These are phyloP conservation scores for Griposia aprilina DNA, from an alignment of 2,888 invertebrate genomes.

Conservation along the genomic window DNA sequence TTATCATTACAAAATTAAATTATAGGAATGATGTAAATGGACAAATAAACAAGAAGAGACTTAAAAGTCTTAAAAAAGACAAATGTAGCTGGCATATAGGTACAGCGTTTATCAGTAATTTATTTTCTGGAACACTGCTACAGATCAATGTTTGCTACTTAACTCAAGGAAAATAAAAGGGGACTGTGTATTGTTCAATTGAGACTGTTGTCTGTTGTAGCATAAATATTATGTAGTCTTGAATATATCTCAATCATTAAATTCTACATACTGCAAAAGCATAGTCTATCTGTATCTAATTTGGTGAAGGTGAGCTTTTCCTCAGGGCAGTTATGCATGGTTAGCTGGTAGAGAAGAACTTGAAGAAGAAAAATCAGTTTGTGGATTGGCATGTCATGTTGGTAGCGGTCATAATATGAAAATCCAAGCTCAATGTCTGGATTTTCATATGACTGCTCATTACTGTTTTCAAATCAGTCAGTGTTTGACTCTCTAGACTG, in stretches of 20 bases:
- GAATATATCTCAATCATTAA: conserved; percentile 16
- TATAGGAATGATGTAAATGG: conserved; percentile 1
- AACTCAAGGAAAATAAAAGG: conserved; percentile 38
- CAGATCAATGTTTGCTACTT: conserved; percentile 25
- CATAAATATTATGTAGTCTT: conserved; percentile 11
- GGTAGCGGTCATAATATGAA: too few relatives aligned
- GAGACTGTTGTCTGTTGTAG: conserved; percentile 20
- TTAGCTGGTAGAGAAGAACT: background rate
- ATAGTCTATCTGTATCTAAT: conserved; percentile 14
- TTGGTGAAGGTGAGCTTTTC: conserved; percentile 33
- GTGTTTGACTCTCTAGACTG: background rate
- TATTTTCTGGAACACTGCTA: conserved; percentile 30
- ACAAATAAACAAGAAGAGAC: background rate
- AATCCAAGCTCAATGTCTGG: too few relatives aligned
- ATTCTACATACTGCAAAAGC: conserved; percentile 18
- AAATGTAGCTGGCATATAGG: background rate
- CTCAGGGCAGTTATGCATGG: background rate
- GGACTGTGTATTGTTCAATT: conserved; percentile 61
- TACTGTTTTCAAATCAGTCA: background rate
- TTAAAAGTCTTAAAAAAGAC: background rate
- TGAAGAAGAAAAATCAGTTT: background rate
- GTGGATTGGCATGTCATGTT: background rate
- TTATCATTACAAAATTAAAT: background rate
- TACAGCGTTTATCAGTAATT: conserved; percentile 50
- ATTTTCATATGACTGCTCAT: background rate